Conservation (phyloP, 2,888 invertebrate species). For the Protophormia terraenovae region DNA sequence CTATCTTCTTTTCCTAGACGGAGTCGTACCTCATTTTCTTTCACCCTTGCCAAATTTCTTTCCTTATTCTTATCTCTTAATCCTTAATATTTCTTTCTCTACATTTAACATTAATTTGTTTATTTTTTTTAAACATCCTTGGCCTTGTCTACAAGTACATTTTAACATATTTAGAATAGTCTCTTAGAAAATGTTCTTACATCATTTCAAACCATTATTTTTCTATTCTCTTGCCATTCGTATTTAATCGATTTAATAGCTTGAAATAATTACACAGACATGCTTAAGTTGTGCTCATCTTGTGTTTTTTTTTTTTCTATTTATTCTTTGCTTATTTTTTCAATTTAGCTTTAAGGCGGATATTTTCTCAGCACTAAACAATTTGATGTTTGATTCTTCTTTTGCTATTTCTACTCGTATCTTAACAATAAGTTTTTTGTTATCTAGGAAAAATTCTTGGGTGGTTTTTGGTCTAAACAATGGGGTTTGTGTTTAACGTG, state of each 20-base stretch:
- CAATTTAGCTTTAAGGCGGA: constrained; percentile 17
- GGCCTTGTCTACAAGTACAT: constrained; percentile 9
- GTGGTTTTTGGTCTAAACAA: constrained; percentile 4
- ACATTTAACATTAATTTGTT: not conserved
- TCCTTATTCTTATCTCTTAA: too few species aligned
- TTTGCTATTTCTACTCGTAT: not conserved
- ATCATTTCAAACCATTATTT: not conserved
- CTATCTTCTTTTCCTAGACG: too few species aligned
- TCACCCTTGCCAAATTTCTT: too few species aligned
- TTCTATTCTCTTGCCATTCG: not conserved
- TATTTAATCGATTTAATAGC: constrained; percentile 59
- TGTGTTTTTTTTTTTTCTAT: constrained; percentile 14
- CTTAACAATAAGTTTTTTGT: not conserved
- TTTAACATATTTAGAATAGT: not conserved
- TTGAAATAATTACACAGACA: constrained; percentile 63
- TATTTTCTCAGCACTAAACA: not conserved
- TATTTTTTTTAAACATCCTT: constrained; percentile 1
- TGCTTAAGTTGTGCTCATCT: constrained; percentile 45
- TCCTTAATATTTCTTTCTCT: not conserved
- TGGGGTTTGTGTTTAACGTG: constrained; percentile 9
- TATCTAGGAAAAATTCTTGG: not conserved
- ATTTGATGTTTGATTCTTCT: not conserved
- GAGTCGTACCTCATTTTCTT: too few species aligned
- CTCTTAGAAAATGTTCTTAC: not conserved
- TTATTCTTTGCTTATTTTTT: not conserved